phyloP scores from a whole-genome alignment of 2,888 invertebrate species.

The Athalia circularis region DNA sequence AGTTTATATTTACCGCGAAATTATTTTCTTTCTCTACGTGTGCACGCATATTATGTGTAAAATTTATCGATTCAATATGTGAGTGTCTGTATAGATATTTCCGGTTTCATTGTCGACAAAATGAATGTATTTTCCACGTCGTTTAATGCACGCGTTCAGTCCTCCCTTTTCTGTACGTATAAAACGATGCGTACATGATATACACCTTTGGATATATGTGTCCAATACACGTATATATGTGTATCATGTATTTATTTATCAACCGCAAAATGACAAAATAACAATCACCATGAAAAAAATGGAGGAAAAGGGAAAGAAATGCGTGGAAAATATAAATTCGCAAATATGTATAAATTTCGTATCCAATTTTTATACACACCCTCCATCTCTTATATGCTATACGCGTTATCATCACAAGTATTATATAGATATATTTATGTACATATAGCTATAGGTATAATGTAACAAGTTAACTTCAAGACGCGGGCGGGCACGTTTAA shows the following conservation, averaged over 20 bases:
- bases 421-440: slow-evolving; percentile 17
- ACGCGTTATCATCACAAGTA: too few species aligned
- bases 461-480: slow-evolving; percentile 43
- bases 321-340: too few species aligned
- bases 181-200: neutral
- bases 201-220: slow-evolving; percentile 3
- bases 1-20: too few species aligned
- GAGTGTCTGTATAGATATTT: slow-evolving; percentile 32
- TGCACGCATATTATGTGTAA: neutral
- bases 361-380: too few species aligned
- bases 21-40: neutral
- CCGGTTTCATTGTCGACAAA: slow-evolving; percentile 23
- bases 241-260: neutral
- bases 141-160: slow-evolving; percentile 13
- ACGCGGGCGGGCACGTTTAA: slow-evolving; percentile 37
- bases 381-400: too few species aligned
- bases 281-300: too few species aligned
- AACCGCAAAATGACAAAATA: too few species aligned
- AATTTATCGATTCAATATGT: slow-evolving; percentile 47
- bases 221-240: neutral
- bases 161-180: neutral
- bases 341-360: too few species aligned
- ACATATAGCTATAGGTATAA: neutral
- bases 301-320: too few species aligned
- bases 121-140: slow-evolving; percentile 20